Evolutionary conservation across 2,797 vertebrate species (phyloP).

Genomic region (Ceryle rudis): DNA sequence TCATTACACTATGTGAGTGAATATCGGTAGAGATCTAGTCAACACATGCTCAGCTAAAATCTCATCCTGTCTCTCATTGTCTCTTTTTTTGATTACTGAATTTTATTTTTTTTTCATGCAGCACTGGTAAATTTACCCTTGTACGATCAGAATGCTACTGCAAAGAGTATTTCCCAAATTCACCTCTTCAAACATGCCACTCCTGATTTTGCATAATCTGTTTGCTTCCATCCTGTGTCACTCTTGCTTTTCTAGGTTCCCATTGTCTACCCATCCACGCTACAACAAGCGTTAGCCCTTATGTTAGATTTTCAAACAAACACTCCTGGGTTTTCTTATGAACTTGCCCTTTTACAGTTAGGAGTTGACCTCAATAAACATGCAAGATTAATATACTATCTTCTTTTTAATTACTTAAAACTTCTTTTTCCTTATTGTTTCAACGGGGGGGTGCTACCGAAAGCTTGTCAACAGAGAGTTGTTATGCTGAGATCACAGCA

Average conservation of each 20-base stretch:
- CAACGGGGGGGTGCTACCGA: not conserved
- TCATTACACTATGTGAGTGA: not conserved
- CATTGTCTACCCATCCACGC: not conserved
- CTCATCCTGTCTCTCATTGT: not conserved
- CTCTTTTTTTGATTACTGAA: not conserved
- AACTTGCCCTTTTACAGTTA: not conserved
- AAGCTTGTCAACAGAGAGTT: slow-evolving; percentile 41
- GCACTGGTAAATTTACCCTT: not conserved
- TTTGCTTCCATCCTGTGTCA: not conserved
- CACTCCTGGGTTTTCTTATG: not conserved
- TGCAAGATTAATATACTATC: not conserved
- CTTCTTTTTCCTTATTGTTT: not conserved
- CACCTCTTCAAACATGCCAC: not conserved
- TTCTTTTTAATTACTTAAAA: slow-evolving; percentile 6
- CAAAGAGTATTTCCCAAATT: not conserved
- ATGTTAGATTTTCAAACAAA: not conserved
- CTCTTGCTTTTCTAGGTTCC: not conserved
- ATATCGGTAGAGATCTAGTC: not conserved
- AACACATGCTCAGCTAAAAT: not conserved
- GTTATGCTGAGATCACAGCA: slow-evolving; percentile 34
- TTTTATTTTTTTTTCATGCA: not conserved
- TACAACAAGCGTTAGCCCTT: not conserved
- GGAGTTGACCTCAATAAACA: not conserved
- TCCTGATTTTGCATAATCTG: not conserved
- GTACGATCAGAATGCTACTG: not conserved